Evolutionary conservation across 2,888 invertebrate species (phyloP).

Genomic region (Daptonema setosum): DNA sequence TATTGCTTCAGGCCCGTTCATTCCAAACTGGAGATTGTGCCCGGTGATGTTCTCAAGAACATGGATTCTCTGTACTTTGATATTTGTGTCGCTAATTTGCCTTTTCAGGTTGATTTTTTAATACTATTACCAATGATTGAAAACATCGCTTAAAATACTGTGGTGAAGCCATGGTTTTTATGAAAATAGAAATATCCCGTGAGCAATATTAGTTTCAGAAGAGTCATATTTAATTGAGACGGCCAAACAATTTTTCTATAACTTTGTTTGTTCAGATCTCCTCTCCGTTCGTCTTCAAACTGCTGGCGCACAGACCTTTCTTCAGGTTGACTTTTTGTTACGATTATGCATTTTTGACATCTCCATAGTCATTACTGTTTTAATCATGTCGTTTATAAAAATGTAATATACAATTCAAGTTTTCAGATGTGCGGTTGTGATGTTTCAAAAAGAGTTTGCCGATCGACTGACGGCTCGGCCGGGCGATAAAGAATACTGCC

Average conservation of each 20-base stretch:
- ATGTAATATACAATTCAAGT: neutral
- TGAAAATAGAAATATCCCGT: no score
- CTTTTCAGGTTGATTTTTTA: constrained; percentile 45
- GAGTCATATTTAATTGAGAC: no score
- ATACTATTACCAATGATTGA: no score
- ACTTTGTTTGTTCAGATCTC: constrained; percentile 35
- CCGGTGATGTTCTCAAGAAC: constrained; percentile 81
- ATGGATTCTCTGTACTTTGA: constrained; percentile 89
- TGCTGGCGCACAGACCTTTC: constrained; percentile 49
- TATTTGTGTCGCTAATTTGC: constrained; percentile 90
- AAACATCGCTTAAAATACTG: no score
- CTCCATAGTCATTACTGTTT: no score
- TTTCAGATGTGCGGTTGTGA: constrained; percentile 69
- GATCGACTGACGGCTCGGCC: constrained; percentile 84
- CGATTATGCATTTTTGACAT: neutral
- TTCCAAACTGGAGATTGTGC: constrained; percentile 63
- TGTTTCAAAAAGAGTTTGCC: constrained; percentile 98
- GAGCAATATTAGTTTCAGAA: no score
- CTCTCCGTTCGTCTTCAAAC: constrained; percentile 80
- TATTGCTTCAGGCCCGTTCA: constrained; percentile 67
- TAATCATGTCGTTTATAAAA: neutral
- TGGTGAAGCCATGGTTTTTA: no score
- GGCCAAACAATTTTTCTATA: no score
- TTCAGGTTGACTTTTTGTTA: neutral
- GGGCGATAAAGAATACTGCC: constrained; percentile 84